phyloP scores from a whole-genome alignment of 1,140 invertebrate species.

The Charaxes varanes region DNA sequence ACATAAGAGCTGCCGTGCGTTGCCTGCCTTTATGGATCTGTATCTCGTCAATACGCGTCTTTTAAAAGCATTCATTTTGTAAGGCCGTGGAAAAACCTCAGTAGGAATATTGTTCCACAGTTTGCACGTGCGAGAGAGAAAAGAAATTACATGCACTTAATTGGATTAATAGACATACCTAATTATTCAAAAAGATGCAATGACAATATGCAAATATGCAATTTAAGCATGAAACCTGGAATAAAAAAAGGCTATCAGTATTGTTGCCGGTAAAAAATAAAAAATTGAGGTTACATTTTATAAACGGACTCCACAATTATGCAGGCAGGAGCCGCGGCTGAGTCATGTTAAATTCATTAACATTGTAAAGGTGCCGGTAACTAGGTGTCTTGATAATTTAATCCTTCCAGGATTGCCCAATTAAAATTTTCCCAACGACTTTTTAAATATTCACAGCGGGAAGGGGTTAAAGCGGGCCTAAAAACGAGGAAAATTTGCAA shows the following conservation, averaged over 20 bases:
- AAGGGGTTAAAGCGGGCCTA: slow-evolving; percentile 58
- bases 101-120: too few relatives aligned
- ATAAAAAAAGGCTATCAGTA: not conserved
- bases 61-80: too few relatives aligned
- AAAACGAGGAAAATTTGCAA: slow-evolving; percentile 62
- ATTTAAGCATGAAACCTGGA: not conserved
- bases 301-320: slow-evolving; percentile 25
- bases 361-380: slow-evolving; percentile 58
- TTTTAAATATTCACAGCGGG: slow-evolving; percentile 68
- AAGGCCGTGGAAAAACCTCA: too few relatives aligned
- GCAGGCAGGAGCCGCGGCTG: slow-evolving; percentile 33
- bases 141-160: too few relatives aligned
- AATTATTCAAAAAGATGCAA: too few relatives aligned
- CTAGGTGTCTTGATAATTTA: slow-evolving; percentile 74
- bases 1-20: too few relatives aligned
- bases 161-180: too few relatives aligned
- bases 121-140: too few relatives aligned
- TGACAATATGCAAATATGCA: too few relatives aligned
- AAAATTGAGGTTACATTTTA: not conserved
- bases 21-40: too few relatives aligned
- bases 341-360: slow-evolving; percentile 70
- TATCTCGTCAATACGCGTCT: too few relatives aligned
- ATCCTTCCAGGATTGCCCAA: slow-evolving; percentile 68
- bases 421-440: slow-evolving; percentile 71
- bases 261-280: not conserved